A percentile compares a stretch with the other conserved stretches of the same genome.
phyloP scores from a whole-genome alignment of 2,888 invertebrate genomes.

The Teleogryllus oceanicus region DNA sequence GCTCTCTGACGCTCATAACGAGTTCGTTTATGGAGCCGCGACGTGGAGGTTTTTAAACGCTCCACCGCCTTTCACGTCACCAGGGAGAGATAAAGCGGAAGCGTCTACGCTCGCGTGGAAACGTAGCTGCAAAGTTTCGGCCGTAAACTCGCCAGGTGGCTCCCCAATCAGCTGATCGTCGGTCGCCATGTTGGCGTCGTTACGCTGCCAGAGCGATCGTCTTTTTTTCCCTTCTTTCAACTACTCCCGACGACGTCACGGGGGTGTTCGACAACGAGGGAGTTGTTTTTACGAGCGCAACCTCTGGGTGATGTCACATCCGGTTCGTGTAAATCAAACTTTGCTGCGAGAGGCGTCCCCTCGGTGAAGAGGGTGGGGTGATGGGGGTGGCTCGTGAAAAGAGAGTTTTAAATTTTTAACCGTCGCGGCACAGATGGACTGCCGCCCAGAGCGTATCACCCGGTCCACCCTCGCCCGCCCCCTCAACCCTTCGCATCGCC shows the following conservation, averaged over 20 bases:
- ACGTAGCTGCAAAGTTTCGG: neutral
- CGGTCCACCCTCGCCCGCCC: neutral
- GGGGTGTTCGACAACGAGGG: neutral
- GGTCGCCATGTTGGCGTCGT: neutral
- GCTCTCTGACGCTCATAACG: neutral
- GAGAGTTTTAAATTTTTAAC: constrained; percentile 18
- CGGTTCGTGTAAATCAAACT: constrained; percentile 18
- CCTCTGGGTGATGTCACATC: neutral
- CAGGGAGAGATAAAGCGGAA: neutral
- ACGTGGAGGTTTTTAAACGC: neutral
- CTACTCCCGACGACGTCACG: neutral
- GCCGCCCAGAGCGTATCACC: neutral
- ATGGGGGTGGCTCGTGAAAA: neutral
- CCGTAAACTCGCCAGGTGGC: neutral
- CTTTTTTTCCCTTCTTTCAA: neutral
- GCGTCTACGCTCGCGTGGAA: neutral
- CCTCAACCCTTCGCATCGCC: neutral
- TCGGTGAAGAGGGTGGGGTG: neutral
- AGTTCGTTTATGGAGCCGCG: neutral
- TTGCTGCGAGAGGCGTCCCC: neutral
- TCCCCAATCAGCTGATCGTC: neutral
- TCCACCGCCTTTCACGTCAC: neutral
- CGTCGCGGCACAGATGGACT: neutral
- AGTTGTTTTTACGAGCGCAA: neutral
- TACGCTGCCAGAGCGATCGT: neutral